A percentile compares a stretch with the other conserved stretches of the same genome.
Conservation (phyloP, 64 coral and sea anemone species). For the Stichodactyla mertensii region DNA sequence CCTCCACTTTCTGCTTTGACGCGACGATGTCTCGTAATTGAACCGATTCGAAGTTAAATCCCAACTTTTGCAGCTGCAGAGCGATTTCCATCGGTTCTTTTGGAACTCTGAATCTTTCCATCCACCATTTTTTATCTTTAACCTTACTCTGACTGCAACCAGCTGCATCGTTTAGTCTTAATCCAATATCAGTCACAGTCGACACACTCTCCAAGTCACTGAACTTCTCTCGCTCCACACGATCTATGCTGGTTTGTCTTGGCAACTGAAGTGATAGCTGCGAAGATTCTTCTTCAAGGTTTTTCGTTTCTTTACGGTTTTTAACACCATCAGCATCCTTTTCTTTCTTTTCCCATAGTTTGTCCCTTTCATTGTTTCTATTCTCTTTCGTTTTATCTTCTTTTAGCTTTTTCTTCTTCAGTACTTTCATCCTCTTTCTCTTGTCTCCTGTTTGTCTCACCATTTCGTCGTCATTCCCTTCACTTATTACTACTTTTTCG, state of each 20-base stretch:
- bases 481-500: too few relatives aligned
- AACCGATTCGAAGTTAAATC: neutral
- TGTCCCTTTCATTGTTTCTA: too few relatives aligned
- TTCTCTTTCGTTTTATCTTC: too few relatives aligned
- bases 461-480: too few relatives aligned
- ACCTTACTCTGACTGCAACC: neutral
- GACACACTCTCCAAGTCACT: slow-evolving; percentile 5
- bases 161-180: too few relatives aligned
- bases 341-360: too few relatives aligned
- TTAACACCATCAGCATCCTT: too few relatives aligned
- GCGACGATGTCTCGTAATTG: neutral
- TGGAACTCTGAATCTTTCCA: neutral
- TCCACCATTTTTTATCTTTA: slow-evolving; percentile 3
- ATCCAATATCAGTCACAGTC: neutral
- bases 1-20: slow-evolving; percentile 23
- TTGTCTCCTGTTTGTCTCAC: too few relatives aligned
- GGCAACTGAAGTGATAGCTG: neutral
- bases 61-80: neutral
- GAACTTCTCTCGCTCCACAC: neutral
- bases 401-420: too few relatives aligned
- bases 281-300: neutral
- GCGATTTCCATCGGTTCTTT: slow-evolving; percentile 10
- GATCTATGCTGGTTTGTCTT: neutral
- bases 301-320: neutral
- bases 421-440: too few relatives aligned